Percentiles rank a stretch among this genome's conserved stretches.
Conservation (phyloP, 1,140 invertebrate genomes). For the Lepidurus arcticus region DNA sequence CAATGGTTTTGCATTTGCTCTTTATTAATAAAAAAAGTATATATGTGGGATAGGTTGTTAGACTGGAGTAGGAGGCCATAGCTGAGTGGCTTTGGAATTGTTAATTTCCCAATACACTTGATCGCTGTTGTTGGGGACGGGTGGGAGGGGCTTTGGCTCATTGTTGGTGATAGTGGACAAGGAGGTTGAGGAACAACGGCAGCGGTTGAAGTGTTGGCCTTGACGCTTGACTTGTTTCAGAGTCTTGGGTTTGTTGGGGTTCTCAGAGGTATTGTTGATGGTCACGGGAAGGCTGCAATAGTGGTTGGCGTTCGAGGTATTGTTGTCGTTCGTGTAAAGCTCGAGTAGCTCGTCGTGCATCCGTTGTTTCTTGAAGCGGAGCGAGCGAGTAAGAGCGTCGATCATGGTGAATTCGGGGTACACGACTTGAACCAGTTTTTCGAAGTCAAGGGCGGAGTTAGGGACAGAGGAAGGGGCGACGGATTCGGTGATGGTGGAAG, state of each 20-base stretch:
- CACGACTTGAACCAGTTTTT: constrained; percentile 29
- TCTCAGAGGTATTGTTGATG: background rate
- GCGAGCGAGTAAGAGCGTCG: constrained; percentile 32
- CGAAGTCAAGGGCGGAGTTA: constrained; percentile 22
- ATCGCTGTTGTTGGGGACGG: background rate
- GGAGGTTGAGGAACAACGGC: background rate
- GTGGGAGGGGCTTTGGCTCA: constrained; percentile 15
- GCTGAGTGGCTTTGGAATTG: constrained; percentile 23
- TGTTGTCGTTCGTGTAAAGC: constrained; percentile 27
- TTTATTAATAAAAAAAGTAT: constrained; percentile 7
- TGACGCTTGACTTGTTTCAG: constrained; percentile 31
- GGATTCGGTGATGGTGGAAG: background rate
- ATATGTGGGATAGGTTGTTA: constrained; percentile 22
- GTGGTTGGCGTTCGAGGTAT: constrained; percentile 21
- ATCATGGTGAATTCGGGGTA: constrained; percentile 34
- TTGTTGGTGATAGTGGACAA: background rate
- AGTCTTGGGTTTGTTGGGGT: constrained; percentile 1
- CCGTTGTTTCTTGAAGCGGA: constrained; percentile 34
- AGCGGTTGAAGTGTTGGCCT: constrained; percentile 17
- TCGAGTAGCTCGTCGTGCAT: constrained; percentile 34
- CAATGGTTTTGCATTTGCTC: background rate
- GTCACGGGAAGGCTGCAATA: background rate
- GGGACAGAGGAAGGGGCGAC: background rate
- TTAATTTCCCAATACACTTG: constrained; percentile 33
- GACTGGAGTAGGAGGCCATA: constrained; percentile 31